phyloP scores from a whole-genome alignment of 2,797 vertebrate genomes.

The Tenualosa thibaudeaui region DNA sequence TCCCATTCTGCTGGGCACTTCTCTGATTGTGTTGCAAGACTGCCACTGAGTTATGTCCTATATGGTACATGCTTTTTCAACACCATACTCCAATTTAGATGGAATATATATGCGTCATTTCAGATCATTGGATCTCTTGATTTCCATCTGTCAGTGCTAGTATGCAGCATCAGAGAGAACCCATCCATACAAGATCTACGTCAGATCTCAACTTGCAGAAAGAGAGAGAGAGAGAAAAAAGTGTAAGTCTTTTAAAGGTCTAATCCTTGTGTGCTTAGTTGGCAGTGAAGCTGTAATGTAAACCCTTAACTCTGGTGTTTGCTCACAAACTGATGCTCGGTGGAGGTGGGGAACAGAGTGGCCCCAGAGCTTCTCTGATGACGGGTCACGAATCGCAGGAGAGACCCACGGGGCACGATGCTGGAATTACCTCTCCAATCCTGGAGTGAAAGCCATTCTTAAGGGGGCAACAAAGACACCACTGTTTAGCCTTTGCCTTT shows the following conservation, averaged over 20 bases:
- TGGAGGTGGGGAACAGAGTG: not conserved
- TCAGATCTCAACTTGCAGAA: not conserved
- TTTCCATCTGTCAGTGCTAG: not conserved
- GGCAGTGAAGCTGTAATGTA: conserved; percentile 31
- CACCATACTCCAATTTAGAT: not conserved
- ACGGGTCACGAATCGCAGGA: conserved; percentile 59
- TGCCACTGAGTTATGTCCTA: not conserved
- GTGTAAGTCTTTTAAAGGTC: not conserved
- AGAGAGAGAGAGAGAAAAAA: not conserved
- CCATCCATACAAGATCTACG: not conserved
- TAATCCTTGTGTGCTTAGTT: not conserved
- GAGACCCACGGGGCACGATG: conserved; percentile 50
- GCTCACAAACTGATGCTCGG: not conserved
- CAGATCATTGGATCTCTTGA: not conserved
- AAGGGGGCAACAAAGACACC: conserved; percentile 69
- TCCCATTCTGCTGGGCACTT: not conserved
- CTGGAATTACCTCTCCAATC: conserved; percentile 69
- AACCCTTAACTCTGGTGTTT: conserved; percentile 37
- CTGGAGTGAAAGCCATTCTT: conserved; percentile 68
- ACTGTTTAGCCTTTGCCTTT: conserved; percentile 71
- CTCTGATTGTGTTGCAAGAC: not conserved
- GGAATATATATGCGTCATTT: not conserved
- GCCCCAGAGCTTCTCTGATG: conserved; percentile 59
- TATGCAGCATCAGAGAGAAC: not conserved
- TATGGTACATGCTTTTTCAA: not conserved